These are phyloP conservation scores for Danio jaintianensis DNA, from an alignment of 2,797 vertebrate genomes.

Conservation along the genomic window DNA sequence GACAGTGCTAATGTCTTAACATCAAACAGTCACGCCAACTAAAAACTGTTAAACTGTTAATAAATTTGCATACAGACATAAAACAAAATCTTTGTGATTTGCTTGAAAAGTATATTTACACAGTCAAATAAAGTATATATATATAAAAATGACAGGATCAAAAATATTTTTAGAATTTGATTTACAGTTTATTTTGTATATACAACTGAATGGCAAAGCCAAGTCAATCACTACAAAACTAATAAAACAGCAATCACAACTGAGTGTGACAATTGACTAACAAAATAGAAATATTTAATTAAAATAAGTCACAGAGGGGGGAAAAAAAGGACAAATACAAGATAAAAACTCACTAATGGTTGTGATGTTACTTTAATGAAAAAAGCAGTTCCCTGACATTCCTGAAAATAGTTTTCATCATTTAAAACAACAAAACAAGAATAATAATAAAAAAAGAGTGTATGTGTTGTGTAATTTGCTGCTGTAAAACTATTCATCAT, in stretches of 20 bases:
- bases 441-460: no score
- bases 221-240: neutral
- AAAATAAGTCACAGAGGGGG: conserved; percentile 5
- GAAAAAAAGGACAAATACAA: conserved; percentile 15
- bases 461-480: neutral
- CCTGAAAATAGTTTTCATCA: neutral
- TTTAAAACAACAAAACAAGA: conserved; percentile 1
- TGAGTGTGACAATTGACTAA: conserved; percentile 4
- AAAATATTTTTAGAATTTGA: neutral
- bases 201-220: neutral
- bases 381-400: neutral
- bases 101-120: no score
- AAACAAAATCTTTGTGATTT: no score
- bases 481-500: conserved; percentile 3
- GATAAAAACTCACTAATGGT: neutral
- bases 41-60: no score
- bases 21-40: no score
- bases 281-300: neutral
- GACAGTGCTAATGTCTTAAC: no score
- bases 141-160: neutral
- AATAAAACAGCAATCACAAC: neutral
- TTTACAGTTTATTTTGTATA: neutral
- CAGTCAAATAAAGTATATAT: neutral
- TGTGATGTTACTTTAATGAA: conserved; percentile 16
- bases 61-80: no score